Conservation (phyloP, 2,888 invertebrate genomes). For the Tinea pellionella region DNA sequence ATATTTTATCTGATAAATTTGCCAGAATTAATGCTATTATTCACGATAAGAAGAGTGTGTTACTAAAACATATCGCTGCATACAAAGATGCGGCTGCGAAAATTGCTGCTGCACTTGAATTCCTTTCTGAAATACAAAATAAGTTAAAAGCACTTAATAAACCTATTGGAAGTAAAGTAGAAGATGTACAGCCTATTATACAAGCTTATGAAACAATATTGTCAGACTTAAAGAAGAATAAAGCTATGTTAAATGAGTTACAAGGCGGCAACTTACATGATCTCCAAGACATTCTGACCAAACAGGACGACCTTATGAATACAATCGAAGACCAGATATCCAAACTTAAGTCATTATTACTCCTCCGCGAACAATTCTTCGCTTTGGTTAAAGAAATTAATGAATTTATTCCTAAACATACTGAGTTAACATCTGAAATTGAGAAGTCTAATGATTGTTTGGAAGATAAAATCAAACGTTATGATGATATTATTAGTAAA, state of each 20-base stretch:
- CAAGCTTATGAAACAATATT: constrained; percentile 82
- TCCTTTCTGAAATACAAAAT: constrained; percentile 84
- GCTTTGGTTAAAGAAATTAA: constrained; percentile 88
- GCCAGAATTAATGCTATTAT: constrained; percentile 79
- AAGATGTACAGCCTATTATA: constrained; percentile 88
- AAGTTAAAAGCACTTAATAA: constrained; percentile 85
- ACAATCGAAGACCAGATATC: constrained; percentile 88
- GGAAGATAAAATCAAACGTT: constrained; percentile 88
- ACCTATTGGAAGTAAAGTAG: constrained; percentile 87
- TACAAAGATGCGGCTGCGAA: constrained; percentile 84
- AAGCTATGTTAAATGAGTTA: constrained; percentile 80
- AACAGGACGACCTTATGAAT: constrained; percentile 88
- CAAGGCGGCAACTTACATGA: constrained; percentile 83
- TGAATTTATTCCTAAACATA: constrained; percentile 88
- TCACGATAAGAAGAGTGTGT: constrained; percentile 77
- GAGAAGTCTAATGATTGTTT: constrained; percentile 85
- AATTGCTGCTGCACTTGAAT: constrained; percentile 82
- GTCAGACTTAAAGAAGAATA: constrained; percentile 81
- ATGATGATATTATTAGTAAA: constrained; percentile 85
- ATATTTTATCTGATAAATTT: constrained; percentile 82
- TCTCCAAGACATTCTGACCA: constrained; percentile 79
- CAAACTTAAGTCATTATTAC: constrained; percentile 79
- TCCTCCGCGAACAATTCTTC: constrained; percentile 89
- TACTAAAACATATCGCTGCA: constrained; percentile 83
- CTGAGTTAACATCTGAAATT: constrained; percentile 85